Evolutionary conservation across 2,888 invertebrate species (phyloP).

Genomic region (Pilophorus perplexus): DNA sequence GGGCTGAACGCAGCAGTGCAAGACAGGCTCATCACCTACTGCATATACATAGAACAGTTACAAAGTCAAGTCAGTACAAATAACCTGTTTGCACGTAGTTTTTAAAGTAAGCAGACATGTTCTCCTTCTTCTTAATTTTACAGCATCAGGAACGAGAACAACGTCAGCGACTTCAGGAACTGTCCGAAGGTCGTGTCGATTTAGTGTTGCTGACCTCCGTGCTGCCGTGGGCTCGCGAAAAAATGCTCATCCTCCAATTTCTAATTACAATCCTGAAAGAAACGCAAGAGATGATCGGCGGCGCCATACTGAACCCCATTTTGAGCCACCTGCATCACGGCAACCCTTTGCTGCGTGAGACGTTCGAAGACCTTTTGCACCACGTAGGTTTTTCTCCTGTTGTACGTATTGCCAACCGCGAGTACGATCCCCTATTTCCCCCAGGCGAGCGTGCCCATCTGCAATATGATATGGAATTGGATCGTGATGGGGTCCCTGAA

Average conservation of each 20-base stretch:
- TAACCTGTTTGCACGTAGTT: neutral
- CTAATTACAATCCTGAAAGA: conserved; percentile 79
- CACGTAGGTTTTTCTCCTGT: too few relatives aligned
- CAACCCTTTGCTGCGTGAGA: conserved; percentile 52
- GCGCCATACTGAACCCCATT: conserved; percentile 80
- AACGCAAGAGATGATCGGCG: conserved; percentile 80
- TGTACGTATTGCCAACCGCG: conserved; percentile 7
- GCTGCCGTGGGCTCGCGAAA: conserved; percentile 80
- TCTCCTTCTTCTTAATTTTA: too few relatives aligned
- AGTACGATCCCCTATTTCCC: neutral
- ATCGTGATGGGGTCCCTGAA: conserved; percentile 87
- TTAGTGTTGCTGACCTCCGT: conserved; percentile 67
- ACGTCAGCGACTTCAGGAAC: conserved; percentile 54
- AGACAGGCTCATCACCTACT: conserved; percentile 84
- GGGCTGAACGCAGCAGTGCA: conserved; percentile 81
- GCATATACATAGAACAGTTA: conserved; percentile 70
- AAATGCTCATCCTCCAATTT: conserved; percentile 74
- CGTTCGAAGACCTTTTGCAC: conserved; percentile 1
- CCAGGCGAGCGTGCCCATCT: conserved; percentile 67
- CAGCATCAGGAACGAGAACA: too few relatives aligned
- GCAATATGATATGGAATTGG: conserved; percentile 86
- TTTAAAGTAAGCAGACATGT: neutral
- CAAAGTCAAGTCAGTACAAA: neutral
- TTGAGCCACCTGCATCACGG: conserved; percentile 83
- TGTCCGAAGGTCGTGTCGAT: conserved; percentile 54